Conservation (phyloP, 1,140 invertebrate genomes). For the Pseudachorutes palmiensis region DNA sequence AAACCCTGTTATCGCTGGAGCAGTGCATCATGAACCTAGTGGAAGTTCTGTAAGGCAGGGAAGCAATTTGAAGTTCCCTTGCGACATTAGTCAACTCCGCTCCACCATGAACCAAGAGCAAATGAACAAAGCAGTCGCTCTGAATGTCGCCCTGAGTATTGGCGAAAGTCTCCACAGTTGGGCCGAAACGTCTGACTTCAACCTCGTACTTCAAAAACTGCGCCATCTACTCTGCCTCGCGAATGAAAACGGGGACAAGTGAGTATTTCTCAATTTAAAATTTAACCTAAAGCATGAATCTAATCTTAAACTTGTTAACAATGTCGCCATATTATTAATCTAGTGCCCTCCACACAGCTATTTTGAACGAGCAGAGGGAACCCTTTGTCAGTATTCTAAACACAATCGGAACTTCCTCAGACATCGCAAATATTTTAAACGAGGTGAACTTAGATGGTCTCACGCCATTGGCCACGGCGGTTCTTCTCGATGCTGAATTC, state of each 20-base stretch:
- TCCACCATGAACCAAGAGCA: neutral
- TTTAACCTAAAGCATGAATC: constrained; percentile 6
- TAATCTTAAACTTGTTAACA: neutral
- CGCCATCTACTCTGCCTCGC: constrained; percentile 34
- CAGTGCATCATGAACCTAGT: neutral
- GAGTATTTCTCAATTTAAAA: constrained; percentile 9
- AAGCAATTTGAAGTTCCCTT: constrained; percentile 28
- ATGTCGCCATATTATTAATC: neutral
- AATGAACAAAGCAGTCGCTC: constrained; percentile 17
- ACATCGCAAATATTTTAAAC: constrained; percentile 25
- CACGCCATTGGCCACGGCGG: constrained; percentile 28
- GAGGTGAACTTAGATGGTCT: constrained; percentile 26
- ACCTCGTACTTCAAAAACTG: constrained; percentile 28
- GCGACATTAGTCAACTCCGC: constrained; percentile 10
- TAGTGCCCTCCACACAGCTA: constrained; percentile 33
- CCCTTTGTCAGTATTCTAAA: constrained; percentile 30
- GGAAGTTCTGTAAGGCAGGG: constrained; percentile 25
- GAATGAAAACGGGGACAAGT: constrained; percentile 35
- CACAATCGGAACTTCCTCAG: constrained; percentile 25
- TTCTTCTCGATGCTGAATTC: constrained; percentile 16
- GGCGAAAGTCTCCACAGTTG: constrained; percentile 33
- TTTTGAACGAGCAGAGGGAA: constrained; percentile 30
- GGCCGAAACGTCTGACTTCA: constrained; percentile 35
- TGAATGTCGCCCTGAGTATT: constrained; percentile 31
- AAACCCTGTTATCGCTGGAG: neutral